phyloP scores from a whole-genome alignment of 37 sponge, comb jelly and placozoan species.

The Aplysina aerophoba region DNA sequence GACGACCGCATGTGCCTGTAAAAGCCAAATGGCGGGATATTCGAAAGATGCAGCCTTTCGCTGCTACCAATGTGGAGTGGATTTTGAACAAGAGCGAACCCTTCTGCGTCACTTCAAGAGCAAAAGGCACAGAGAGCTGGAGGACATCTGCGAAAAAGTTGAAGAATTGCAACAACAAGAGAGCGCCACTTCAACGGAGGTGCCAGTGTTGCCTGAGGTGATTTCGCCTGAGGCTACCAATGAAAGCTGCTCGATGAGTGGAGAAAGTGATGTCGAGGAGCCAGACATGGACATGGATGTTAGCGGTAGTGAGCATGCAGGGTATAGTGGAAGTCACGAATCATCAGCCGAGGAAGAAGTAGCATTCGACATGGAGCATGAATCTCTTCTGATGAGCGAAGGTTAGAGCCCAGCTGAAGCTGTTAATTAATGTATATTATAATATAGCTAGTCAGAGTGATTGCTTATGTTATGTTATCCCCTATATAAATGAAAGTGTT shows the following conservation, averaged over 20 bases:
- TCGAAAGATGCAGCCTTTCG: neutral
- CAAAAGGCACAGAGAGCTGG: neutral
- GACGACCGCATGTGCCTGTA: too few species aligned
- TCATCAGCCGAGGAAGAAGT: constrained; percentile 12
- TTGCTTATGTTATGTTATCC: neutral
- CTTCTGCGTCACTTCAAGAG: neutral
- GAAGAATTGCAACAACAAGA: neutral
- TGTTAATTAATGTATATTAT: neutral
- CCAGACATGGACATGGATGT: too few species aligned
- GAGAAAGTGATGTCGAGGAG: too few species aligned
- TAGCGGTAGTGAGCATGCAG: too few species aligned
- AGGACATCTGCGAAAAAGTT: neutral
- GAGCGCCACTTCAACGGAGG: too few species aligned
- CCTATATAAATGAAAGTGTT: neutral
- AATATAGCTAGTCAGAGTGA: neutral
- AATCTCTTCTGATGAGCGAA: neutral
- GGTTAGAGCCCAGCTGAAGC: neutral
- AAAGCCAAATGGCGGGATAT: neutral
- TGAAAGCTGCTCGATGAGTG: too few species aligned
- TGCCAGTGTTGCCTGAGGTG: too few species aligned
- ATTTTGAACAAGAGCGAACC: neutral
- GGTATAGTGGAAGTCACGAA: neutral
- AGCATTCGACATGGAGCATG: neutral
- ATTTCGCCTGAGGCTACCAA: too few species aligned
- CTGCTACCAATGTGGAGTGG: neutral